phyloP scores from a whole-genome alignment of 2,888 invertebrate genomes.

The Crematogaster levior region DNA sequence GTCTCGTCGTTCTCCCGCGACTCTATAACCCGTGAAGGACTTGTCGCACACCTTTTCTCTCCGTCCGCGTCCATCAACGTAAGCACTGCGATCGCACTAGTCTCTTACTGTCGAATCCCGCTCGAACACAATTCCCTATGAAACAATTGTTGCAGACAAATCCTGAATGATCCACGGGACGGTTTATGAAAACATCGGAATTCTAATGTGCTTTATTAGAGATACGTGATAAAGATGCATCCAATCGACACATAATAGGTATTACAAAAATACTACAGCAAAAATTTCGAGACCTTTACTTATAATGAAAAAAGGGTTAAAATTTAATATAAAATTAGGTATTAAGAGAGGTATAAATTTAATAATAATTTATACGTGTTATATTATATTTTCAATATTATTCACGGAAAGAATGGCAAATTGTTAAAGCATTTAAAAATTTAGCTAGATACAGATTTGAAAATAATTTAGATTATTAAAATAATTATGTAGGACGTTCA shows the following conservation, averaged over 20 bases:
- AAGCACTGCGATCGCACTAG: background rate
- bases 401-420: too few relatives aligned
- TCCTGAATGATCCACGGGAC: background rate
- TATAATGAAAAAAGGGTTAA: background rate
- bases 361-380: too few relatives aligned
- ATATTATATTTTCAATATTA: too few relatives aligned
- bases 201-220: background rate
- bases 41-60: slow-evolving; percentile 60
- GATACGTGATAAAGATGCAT: background rate
- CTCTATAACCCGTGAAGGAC: slow-evolving; percentile 35
- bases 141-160: background rate
- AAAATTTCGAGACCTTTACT: too few relatives aligned
- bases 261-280: too few relatives aligned
- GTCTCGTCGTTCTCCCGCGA: slow-evolving; percentile 58
- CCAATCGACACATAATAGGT: background rate
- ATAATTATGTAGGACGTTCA: too few relatives aligned
- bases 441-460: too few relatives aligned
- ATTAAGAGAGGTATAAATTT: background rate
- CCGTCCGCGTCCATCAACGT: background rate
- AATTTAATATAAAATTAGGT: background rate
- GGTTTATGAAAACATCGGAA: too few relatives aligned
- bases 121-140: background rate
- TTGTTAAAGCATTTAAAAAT: too few relatives aligned
- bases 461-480: too few relatives aligned
- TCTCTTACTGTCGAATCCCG: background rate